phyloP scores from a whole-genome alignment of 2,113 vertebrate species.

The Acanthochromis polyacanthus region DNA sequence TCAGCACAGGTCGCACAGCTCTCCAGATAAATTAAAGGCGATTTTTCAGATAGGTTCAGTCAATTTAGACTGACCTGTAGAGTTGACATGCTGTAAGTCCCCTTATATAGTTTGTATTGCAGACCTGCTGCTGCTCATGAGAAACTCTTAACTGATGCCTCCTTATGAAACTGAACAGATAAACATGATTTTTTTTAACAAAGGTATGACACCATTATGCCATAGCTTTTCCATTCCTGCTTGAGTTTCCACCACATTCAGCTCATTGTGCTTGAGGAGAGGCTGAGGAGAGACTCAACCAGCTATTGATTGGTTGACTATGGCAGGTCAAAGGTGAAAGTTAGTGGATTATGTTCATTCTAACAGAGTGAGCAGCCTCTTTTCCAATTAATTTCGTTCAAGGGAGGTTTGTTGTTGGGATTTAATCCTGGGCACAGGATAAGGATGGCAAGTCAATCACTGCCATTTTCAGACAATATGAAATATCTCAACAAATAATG shows the following conservation, averaged over 20 bases:
- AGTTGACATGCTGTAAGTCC: neutral
- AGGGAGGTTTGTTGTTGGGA: no score
- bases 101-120: no score
- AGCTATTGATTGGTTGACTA: neutral
- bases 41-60: neutral
- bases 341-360: neutral
- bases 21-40: neutral
- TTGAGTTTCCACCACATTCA: neutral
- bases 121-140: neutral
- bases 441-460: no score
- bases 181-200: no score
- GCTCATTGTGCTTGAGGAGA: neutral
- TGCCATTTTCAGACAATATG: no score
- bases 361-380: neutral
- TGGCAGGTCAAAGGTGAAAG: neutral
- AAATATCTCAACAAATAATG: no score
- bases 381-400: no score
- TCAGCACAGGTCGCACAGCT: neutral
- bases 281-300: neutral
- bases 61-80: neutral
- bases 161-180: no score
- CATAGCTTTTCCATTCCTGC: no score
- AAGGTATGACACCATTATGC: no score
- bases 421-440: no score
- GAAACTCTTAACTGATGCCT: no score